These are phyloP conservation scores for Telenomus remus DNA, from an alignment of 1,140 invertebrate species.

Conservation along the genomic window DNA sequence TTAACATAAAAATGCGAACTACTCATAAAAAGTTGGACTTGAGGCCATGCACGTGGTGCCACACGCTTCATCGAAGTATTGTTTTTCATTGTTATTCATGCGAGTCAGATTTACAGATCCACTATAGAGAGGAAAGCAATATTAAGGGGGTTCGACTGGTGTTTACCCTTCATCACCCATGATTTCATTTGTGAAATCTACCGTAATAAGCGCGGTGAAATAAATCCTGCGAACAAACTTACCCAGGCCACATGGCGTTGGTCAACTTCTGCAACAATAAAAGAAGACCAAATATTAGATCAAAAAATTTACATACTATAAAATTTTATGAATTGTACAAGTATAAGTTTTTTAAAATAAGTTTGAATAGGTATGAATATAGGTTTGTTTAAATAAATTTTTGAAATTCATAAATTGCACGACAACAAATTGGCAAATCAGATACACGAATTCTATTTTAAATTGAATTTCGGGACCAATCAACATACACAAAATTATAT, in stretches of 20 bases:
- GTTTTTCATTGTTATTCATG: slow-evolving; percentile 72
- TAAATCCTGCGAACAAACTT: slow-evolving; percentile 6
- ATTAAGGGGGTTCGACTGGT: slow-evolving; percentile 17
- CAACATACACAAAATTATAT: slow-evolving; percentile 48
- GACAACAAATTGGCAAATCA: no score
- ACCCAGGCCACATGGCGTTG: neutral
- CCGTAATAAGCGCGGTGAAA: slow-evolving; percentile 35
- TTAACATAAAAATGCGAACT: slow-evolving; percentile 71
- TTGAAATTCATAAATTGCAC: no score
- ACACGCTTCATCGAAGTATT: slow-evolving; percentile 30
- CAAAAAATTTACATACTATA: no score
- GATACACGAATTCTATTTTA: slow-evolving; percentile 22
- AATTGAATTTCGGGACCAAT: slow-evolving; percentile 35
- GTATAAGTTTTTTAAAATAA: no score
- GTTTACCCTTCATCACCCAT: slow-evolving; percentile 24
- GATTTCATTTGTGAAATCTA: slow-evolving; percentile 13
- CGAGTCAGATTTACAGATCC: slow-evolving; percentile 9
- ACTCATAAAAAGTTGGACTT: slow-evolving; percentile 63
- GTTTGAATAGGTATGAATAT: no score
- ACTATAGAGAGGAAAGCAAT: slow-evolving; percentile 22
- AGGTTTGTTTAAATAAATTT: no score
- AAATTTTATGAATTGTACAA: no score
- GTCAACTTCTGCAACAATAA: slow-evolving; percentile 8
- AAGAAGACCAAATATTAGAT: no score
- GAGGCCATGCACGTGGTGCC: slow-evolving; percentile 31